These are phyloP conservation scores for Balaenoptera acutorostrata DNA, from an alignment of 2,113 vertebrate species.

Conservation along the genomic window DNA sequence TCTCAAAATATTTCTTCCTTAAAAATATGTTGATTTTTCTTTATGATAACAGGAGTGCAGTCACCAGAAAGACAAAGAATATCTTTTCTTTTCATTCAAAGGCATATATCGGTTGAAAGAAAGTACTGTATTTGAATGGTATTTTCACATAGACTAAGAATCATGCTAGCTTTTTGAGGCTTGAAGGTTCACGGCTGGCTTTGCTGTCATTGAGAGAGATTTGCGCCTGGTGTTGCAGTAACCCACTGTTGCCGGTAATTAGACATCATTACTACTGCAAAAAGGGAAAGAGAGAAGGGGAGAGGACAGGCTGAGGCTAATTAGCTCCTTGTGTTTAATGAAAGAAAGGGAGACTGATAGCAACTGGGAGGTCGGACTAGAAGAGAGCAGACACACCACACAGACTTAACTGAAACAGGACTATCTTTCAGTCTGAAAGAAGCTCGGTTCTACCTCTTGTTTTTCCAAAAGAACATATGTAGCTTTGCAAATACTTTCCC, in stretches of 20 bases:
- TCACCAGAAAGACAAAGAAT: conserved; percentile 40
- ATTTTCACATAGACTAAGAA: conserved; percentile 63
- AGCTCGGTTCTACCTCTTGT: conserved; percentile 64
- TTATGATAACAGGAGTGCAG: background rate
- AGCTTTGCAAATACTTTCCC: conserved; percentile 52
- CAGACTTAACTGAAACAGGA: conserved; percentile 77
- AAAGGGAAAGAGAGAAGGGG: conserved; percentile 82
- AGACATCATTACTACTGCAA: conserved; percentile 85
- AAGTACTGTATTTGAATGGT: conserved; percentile 51
- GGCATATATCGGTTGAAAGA: conserved; percentile 56
- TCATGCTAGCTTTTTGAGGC: conserved; percentile 73
- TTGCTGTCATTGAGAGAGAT: conserved; percentile 78
- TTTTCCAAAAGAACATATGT: conserved; percentile 34
- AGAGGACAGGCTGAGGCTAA: conserved; percentile 86
- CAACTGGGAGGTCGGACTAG: conserved; percentile 79
- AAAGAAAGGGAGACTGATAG: conserved; percentile 84
- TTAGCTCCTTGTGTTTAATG: conserved; percentile 88
- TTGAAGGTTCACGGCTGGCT: conserved; percentile 74
- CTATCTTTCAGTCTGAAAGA: conserved; percentile 69
- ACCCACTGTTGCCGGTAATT: conserved; percentile 86
- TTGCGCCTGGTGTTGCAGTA: conserved; percentile 81
- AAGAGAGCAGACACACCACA: conserved; percentile 75
- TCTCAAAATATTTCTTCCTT: conserved; percentile 63
- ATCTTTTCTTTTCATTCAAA: conserved; percentile 40
- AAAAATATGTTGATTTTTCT: conserved; percentile 55